Percentiles rank a stretch among this genome's conserved stretches.
These are phyloP conservation scores for Hucho hucho DNA, from an alignment of 2,113 vertebrate genomes.

Conservation along the genomic window DNA sequence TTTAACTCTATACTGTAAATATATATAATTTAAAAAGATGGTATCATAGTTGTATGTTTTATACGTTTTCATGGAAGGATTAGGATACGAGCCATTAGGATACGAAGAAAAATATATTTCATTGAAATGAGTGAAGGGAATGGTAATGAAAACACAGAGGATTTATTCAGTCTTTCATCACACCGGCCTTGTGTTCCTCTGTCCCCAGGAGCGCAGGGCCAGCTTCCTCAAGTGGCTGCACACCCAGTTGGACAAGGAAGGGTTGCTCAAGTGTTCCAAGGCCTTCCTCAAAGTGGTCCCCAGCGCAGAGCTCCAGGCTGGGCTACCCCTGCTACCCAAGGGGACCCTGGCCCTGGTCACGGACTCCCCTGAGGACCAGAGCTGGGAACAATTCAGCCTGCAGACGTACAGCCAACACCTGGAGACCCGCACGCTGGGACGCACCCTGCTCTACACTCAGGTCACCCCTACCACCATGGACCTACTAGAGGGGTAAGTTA, in stretches of 20 bases:
- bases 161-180: not conserved
- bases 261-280: slow-evolving; percentile 72
- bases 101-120: too few relatives aligned
- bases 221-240: slow-evolving; percentile 75
- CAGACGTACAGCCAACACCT: slow-evolving; percentile 80
- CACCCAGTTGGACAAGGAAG: slow-evolving; percentile 60
- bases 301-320: slow-evolving; percentile 38
- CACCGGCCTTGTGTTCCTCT: not conserved
- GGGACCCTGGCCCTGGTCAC: slow-evolving; percentile 77
- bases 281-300: slow-evolving; percentile 75
- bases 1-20: slow-evolving; percentile 9
- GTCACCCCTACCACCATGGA: slow-evolving; percentile 85
- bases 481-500: slow-evolving; percentile 87
- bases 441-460: slow-evolving; percentile 82
- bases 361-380: slow-evolving; percentile 49
- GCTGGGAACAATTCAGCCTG: slow-evolving; percentile 77
- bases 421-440: slow-evolving; percentile 78
- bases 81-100: too few relatives aligned
- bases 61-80: too few relatives aligned
- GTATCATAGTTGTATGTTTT: too few relatives aligned
- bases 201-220: slow-evolving; percentile 45
- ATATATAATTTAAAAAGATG: too few relatives aligned
- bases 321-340: slow-evolving; percentile 37
- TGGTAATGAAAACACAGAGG: not conserved
- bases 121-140: too few relatives aligned